Conservation (phyloP, 2,113 vertebrate genomes). For the Microcebus tavaratra region DNA sequence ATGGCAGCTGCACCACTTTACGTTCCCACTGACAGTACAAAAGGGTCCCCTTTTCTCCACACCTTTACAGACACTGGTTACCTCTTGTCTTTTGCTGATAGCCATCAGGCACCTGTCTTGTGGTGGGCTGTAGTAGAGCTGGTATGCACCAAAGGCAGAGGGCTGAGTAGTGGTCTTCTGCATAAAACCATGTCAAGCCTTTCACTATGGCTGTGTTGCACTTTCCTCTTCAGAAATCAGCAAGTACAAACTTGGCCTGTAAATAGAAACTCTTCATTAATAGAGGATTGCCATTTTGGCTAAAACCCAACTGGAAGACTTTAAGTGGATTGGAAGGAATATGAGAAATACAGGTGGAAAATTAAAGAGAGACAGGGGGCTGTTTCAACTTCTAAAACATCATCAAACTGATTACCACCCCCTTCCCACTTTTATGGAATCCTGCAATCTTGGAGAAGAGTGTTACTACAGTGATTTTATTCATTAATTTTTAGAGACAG, state of each 20-base stretch:
- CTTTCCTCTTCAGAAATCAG: background rate
- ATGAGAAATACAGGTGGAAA: background rate
- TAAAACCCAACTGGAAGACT: background rate
- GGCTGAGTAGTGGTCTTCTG: background rate
- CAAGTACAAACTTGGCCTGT: background rate
- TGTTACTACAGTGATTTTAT: background rate
- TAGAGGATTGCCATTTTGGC: background rate
- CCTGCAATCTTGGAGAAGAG: background rate
- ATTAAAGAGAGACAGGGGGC: background rate
- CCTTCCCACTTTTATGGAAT: background rate
- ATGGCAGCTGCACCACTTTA: no score
- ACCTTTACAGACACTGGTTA: background rate
- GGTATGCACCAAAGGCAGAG: background rate
- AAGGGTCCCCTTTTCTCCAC: no score
- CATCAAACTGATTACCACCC: no score
- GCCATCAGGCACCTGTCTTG: no score
- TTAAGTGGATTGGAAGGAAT: background rate
- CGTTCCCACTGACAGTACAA: no score
- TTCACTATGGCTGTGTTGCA: background rate
- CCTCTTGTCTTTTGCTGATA: background rate
- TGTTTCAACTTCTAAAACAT: background rate
- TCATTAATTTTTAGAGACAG: no score
- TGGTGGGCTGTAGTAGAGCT: background rate
- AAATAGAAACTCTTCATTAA: background rate
- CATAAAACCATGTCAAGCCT: background rate